A percentile compares a stretch with the other conserved stretches of the same genome.
phyloP scores from a whole-genome alignment of 2,888 invertebrate species.

The Noctua fimbriata region DNA sequence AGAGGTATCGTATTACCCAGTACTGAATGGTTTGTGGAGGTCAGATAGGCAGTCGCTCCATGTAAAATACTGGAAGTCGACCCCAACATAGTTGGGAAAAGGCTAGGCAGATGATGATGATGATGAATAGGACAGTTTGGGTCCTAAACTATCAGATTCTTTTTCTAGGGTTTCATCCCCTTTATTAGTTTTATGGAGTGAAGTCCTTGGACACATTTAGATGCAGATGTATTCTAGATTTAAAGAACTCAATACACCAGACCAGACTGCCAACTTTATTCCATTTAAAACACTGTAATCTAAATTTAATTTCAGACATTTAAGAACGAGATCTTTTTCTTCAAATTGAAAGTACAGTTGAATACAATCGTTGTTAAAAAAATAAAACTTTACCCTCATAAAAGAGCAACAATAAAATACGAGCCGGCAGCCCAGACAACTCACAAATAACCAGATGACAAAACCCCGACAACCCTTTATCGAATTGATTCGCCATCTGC shows the following conservation, averaged over 20 bases:
- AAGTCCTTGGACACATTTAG: too few relatives aligned
- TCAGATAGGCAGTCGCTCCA: too few relatives aligned
- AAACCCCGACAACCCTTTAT: background rate
- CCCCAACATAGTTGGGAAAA: too few relatives aligned
- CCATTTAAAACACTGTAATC: background rate
- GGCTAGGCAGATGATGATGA: too few relatives aligned
- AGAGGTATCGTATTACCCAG: too few relatives aligned
- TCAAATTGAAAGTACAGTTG: background rate
- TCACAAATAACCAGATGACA: background rate
- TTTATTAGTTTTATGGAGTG: background rate
- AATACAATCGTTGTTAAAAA: background rate
- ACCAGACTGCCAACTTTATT: background rate
- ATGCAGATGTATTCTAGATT: too few relatives aligned
- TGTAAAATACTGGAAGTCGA: too few relatives aligned
- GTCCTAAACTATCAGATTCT: background rate
- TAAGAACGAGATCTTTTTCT: background rate
- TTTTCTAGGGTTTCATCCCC: background rate
- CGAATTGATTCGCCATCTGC: slow-evolving; percentile 22
- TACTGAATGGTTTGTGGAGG: too few relatives aligned
- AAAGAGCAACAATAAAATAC: background rate
- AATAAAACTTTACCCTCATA: background rate
- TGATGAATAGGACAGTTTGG: background rate
- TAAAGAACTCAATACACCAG: background rate
- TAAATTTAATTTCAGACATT: too few relatives aligned
- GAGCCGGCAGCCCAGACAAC: background rate